These are phyloP conservation scores for Pongo pygmaeus DNA, from an alignment of 2,113 vertebrate genomes.

Conservation along the genomic window DNA sequence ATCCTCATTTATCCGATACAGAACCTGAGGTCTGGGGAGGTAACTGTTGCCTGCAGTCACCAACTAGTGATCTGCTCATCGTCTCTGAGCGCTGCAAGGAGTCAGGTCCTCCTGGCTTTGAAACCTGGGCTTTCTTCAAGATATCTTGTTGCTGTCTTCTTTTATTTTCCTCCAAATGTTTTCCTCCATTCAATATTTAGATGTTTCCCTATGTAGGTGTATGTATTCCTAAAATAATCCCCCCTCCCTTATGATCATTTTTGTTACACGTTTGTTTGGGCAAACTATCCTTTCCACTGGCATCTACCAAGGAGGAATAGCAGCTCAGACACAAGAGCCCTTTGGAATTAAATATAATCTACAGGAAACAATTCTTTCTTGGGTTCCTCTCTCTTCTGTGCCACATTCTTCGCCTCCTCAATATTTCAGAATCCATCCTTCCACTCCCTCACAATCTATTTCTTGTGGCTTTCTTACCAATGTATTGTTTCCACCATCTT, in stretches of 20 bases:
- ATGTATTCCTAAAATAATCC: background rate
- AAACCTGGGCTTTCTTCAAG: background rate
- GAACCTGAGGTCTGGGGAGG: background rate
- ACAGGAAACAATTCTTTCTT: background rate
- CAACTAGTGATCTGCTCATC: background rate
- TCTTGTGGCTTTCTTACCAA: background rate
- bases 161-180: background rate
- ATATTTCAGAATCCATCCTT: background rate
- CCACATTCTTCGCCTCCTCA: background rate
- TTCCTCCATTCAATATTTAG: background rate
- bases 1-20: background rate
- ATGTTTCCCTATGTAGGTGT: background rate
- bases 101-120: accelerated
- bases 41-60: background rate
- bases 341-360: background rate
- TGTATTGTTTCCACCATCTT: background rate
- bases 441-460: background rate
- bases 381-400: background rate
- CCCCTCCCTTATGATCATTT: background rate
- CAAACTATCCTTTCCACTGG: background rate
- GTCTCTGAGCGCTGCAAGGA: background rate
- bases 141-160: background rate
- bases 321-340: background rate
- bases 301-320: background rate
- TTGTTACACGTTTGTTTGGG: background rate